Conservation (phyloP, 2,888 invertebrate species). For the Cheilosia impressa region DNA sequence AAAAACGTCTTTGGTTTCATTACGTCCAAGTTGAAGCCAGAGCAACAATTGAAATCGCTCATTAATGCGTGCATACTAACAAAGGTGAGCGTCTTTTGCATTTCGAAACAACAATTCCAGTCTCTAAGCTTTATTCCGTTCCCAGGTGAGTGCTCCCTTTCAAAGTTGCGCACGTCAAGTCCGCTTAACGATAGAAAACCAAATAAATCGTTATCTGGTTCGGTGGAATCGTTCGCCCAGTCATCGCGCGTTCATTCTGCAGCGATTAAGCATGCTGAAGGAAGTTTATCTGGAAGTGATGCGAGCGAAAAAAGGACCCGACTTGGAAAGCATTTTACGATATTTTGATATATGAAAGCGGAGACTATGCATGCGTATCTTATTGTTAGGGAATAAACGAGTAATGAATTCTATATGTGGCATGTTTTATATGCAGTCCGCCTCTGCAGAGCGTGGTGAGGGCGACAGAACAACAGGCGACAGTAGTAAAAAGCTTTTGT, state of each 20-base stretch:
- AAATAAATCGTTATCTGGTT: constrained; percentile 47
- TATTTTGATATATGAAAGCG: constrained; percentile 44
- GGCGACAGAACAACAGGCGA: no score
- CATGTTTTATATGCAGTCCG: neutral
- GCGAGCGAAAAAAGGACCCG: constrained; percentile 35
- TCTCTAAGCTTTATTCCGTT: neutral
- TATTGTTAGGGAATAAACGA: neutral
- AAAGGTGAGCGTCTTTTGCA: constrained; percentile 26
- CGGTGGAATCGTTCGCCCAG: constrained; percentile 16
- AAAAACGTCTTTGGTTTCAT: constrained; percentile 64
- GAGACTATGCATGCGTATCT: constrained; percentile 12
- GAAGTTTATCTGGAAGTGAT: constrained; percentile 44
- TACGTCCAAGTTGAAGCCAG: constrained; percentile 49
- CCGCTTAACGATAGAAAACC: constrained; percentile 40
- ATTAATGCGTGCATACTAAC: constrained; percentile 53
- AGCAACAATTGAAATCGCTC: constrained; percentile 51
- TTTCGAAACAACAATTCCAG: neutral
- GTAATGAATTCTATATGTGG: constrained; percentile 13
- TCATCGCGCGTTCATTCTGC: constrained; percentile 3
- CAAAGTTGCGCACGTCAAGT: constrained; percentile 49
- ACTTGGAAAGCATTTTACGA: constrained; percentile 49
- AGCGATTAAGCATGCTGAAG: constrained; percentile 35
- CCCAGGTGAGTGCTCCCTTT: constrained; percentile 44
- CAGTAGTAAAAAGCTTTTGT: no score
- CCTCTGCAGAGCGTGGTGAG: no score